Percentiles rank a stretch among this genome's conserved stretches.
Conservation (phyloP, 2,797 vertebrate genomes). For the Gouania willdenowi region DNA sequence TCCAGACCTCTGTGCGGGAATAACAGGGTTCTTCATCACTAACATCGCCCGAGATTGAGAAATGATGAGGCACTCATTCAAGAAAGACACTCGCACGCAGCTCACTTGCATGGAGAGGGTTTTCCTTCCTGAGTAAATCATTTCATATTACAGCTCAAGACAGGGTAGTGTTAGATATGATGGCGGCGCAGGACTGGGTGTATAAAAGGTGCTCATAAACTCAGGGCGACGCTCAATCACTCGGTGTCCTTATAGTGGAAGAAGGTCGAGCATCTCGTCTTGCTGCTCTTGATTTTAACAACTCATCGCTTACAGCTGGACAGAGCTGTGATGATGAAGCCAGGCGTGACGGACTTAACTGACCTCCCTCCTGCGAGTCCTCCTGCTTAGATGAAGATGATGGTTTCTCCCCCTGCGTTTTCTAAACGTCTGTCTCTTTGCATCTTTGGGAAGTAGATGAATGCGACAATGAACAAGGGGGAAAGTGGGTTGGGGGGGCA, state of each 20-base stretch:
- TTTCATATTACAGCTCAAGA: conserved; percentile 17
- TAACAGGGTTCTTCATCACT: conserved; percentile 32
- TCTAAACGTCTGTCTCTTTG: conserved; percentile 12
- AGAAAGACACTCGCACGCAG: not conserved
- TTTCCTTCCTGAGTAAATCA: conserved; percentile 20
- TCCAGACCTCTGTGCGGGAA: conserved; percentile 15
- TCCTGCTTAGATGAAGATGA: conserved; percentile 9
- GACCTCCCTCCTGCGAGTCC: conserved; percentile 5
- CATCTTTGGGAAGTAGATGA: conserved; percentile 38
- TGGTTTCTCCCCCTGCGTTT: not conserved
- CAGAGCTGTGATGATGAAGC: conserved; percentile 29
- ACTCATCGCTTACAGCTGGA: conserved; percentile 32
- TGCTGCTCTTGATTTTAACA: conserved; percentile 18
- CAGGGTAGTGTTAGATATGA: conserved; percentile 25
- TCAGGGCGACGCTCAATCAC: conserved; percentile 15
- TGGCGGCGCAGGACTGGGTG: conserved; percentile 13
- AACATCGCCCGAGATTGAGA: conserved; percentile 17
- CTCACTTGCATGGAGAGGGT: not conserved
- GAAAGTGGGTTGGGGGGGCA: conserved; percentile 23
- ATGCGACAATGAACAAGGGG: conserved; percentile 38
- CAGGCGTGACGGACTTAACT: conserved; percentile 12
- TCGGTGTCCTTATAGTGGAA: conserved; percentile 21
- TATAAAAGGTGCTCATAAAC: conserved; percentile 15
- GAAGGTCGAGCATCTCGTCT: conserved; percentile 35
- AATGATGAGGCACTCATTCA: conserved; percentile 29